Base-by-base conservation (phyloP, 1,140 invertebrate species). In the Drosophila sturtevanti region DNA sequence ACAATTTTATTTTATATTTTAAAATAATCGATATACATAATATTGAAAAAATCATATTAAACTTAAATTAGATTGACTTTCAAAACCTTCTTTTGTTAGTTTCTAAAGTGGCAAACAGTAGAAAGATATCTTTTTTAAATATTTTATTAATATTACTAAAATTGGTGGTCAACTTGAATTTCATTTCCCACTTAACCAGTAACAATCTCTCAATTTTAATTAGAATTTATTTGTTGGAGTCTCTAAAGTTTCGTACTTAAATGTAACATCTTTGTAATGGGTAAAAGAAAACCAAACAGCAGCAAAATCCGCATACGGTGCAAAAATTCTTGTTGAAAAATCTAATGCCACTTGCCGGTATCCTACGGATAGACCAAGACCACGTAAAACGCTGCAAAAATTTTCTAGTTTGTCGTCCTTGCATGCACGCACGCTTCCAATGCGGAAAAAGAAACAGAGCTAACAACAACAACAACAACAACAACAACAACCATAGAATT, bases 321-420 rank as follows among this genome's bases (percentile, higher is more conserved):
- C 82, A 87, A 86, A 86, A 86, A 87, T 87, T 79, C 71, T 72
- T 82, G 79, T 71, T 81, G 82, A 79, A 82, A 87, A 82, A 89
- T 87, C 75, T 86, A 87, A 87, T 82, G 82, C 75, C 70, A 81
- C 74, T 74, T 77, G 63, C 48, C 65, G 52, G 81, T 35, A 56
- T 59, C 41, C 12, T 41, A 38, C 48, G 58, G 27, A 6, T 31
- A 51, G 18, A 56, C 44, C 31, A 55, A 14, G 52, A 61, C 54
- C 82, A 86, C 82, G 84, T 82, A 89, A 77, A 48, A 61, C 72
- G 68, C 63, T 65, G 66, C 63, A 81, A 77, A 87, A 24, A 24
- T 76, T 72, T 59, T 77, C 65, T 84, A 86, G 82, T 79, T 86
- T 87, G 75, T 72, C 72, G 84, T 86, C 72, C 68, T 78, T 74